A percentile compares a stretch with the other conserved stretches of the same genome.
Evolutionary conservation across 1,140 invertebrate species (phyloP).

Genomic region (Mizuhopecten yessoensis): DNA sequence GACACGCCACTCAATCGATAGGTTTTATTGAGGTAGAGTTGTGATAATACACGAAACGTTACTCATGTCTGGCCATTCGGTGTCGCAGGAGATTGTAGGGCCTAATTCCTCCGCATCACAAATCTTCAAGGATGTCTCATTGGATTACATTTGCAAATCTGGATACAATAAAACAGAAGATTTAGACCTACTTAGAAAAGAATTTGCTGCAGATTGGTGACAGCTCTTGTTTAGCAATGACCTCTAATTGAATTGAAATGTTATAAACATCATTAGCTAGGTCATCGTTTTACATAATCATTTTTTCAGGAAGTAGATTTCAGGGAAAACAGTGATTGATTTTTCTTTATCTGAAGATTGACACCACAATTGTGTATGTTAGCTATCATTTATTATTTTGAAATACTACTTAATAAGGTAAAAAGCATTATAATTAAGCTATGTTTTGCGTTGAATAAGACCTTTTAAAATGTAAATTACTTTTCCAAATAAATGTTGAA

Average conservation of each 20-base stretch:
- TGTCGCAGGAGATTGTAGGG: background rate
- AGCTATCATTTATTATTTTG: too few species aligned
- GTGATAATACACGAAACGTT: conserved; percentile 1
- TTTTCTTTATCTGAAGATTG: too few species aligned
- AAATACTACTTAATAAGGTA: too few species aligned
- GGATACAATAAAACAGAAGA: background rate
- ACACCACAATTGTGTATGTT: too few species aligned
- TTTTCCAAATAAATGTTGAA: too few species aligned
- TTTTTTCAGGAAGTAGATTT: too few species aligned
- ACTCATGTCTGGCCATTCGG: background rate
- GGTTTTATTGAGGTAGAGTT: background rate
- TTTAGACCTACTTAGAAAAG: background rate
- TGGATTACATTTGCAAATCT: conserved; percentile 4
- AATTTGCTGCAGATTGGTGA: background rate
- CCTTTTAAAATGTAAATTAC: too few species aligned
- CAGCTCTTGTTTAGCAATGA: background rate
- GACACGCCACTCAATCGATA: background rate
- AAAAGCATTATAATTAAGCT: too few species aligned
- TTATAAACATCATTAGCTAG: background rate
- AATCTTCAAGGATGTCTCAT: background rate
- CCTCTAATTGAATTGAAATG: background rate
- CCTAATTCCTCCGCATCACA: background rate
- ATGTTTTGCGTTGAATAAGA: too few species aligned
- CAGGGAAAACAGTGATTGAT: too few species aligned
- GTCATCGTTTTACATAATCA: too few species aligned